phyloP scores from a whole-genome alignment of 2,888 invertebrate species.

The Chamaedrilus cognettii region DNA sequence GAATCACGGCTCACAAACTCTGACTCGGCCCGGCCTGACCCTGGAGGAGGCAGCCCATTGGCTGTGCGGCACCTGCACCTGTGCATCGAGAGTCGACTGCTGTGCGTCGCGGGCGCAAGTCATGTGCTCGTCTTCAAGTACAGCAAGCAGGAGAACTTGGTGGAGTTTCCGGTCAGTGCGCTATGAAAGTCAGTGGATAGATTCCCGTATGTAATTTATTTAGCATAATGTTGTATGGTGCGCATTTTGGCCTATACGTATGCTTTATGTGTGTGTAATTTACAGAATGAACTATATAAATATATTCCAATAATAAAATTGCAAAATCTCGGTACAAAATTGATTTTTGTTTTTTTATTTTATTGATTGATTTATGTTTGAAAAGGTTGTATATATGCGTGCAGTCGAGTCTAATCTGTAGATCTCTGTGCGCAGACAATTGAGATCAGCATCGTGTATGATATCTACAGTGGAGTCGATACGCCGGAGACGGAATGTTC shows the following conservation, averaged over 20 bases:
- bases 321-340: too few species aligned
- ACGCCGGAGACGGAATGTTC: too few species aligned
- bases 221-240: too few species aligned
- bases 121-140: conserved; percentile 96
- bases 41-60: conserved; percentile 86
- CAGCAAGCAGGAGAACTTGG: conserved; percentile 82
- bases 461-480: too few species aligned
- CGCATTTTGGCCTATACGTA: too few species aligned
- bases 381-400: neutral
- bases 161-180: conserved; percentile 55
- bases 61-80: conserved; percentile 82
- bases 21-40: conserved; percentile 44
- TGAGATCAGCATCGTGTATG: too few species aligned
- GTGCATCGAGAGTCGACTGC: conserved; percentile 87
- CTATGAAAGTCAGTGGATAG: neutral
- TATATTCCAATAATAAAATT: too few species aligned
- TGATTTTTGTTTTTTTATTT: neutral
- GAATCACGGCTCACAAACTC: conserved; percentile 63
- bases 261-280: too few species aligned
- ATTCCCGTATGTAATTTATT: neutral
- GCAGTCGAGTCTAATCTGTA: too few species aligned
- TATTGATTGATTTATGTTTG: too few species aligned
- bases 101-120: conserved; percentile 88
- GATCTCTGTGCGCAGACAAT: too few species aligned
- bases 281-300: too few species aligned